Evolutionary conservation across 2,888 invertebrate species (phyloP), one percentile per base, ranked within the genome.

Genomic region (Ormyrus thymus): DNA sequence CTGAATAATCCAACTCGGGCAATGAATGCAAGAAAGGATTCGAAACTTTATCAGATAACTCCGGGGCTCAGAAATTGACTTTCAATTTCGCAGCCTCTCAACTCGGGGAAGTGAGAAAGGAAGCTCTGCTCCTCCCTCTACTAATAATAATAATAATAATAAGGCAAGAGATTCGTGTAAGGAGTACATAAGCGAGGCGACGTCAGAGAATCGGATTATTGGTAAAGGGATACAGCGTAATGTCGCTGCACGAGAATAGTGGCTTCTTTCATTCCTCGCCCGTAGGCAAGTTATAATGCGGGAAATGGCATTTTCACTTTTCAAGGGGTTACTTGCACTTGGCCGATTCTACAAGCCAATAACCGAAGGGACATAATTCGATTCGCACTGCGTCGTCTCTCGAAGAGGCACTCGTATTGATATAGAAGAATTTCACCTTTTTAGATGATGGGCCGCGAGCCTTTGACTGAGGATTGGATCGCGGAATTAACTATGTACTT

Each of bases 311-410:
- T 62, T 75, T 75, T 75, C 59, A 66, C 66, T 66, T 66, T 65
- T 74, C 43, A 48, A 50, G 51, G 45, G n/a, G 7, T 13, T 74
- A 43, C 61, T 53, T 51, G 45, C 62, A 13, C 62, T 65, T 46
- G 10, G 50, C 65, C 56, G 56, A 65, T 74, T 56, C 10, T 58
- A 46, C 53, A 56, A 74, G 58, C 55, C 62, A 72, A 75, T 75
- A 75, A 75, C 68, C 75, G 75, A 75, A 75, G 59, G 53, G 43
- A 75, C 68, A 75, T 66, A 66, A 75, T 75, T 75, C 51, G 58
- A 59, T 53, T 53, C 55, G 73, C 29, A 3, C 4, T 2, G 29
- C 29, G 58, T 56, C 56, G 51, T 61, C 43, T 29, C 4, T 29
- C 29, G 29, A 4, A 29, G 29, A 3, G 4, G 45, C 6, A n/a